Evolutionary conservation across 2,797 vertebrate species (phyloP).

Genomic region (Nannoperca obscura): DNA sequence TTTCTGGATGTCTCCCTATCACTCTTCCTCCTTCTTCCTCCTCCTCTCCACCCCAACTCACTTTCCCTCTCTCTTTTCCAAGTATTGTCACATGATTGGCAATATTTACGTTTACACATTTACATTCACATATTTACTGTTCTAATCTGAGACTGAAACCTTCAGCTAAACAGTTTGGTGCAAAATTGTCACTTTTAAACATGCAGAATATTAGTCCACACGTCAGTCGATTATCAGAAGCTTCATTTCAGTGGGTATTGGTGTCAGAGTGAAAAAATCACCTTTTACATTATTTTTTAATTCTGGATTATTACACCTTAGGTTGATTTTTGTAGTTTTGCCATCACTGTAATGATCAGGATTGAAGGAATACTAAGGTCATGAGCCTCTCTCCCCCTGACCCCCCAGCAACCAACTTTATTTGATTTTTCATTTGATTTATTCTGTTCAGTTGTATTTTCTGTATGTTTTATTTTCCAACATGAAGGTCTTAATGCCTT

Average conservation of each 20-base stretch:
- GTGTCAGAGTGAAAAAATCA: background rate
- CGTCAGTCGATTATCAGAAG: background rate
- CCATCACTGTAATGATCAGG: too few relatives aligned
- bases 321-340: too few relatives aligned
- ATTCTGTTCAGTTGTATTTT: background rate
- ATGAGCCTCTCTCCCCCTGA: too few relatives aligned
- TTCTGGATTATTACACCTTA: background rate
- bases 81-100: background rate
- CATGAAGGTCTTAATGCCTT: background rate
- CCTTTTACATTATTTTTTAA: background rate
- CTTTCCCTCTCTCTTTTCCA: background rate
- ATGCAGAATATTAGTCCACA: background rate
- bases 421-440: background rate
- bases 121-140: background rate
- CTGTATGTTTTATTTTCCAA: background rate
- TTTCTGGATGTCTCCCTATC: conserved; percentile 1
- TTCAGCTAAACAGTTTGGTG: background rate
- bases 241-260: background rate
- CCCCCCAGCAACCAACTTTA: too few relatives aligned
- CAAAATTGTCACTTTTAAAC: background rate
- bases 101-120: background rate
- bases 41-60: background rate
- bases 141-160: background rate
- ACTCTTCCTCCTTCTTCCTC: background rate
- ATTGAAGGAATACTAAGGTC: too few relatives aligned